Base-by-base conservation (phyloP, 2,888 invertebrate species). In the Gordius sp. region DNA sequence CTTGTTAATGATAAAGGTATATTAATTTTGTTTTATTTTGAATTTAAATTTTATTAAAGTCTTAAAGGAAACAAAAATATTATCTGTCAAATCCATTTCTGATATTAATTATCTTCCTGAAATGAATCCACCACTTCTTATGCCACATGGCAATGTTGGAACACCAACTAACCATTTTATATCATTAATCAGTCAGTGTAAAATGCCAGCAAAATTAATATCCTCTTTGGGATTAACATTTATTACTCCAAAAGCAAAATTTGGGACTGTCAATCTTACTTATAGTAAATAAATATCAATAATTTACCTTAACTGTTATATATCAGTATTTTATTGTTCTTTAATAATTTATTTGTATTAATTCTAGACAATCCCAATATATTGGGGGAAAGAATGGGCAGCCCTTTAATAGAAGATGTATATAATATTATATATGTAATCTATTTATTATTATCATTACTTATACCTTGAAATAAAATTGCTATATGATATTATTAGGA, bases 121-220 rank as follows among this genome's bases (percentile, higher is more conserved):
- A 61, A 61, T 70, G 58, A 62, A 64, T 27, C 68, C 69, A 8
- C 69, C 68, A 1, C 25, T 63, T 53, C 60, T 70, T 1, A 71
- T 74, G 71, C 72, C 72, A 2, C 63, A 72, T 59, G 75, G 75
- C 26, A 75, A 75, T 65, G 73, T 75, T 41, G 75, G 75, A 2
- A 75, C 75, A 1, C 69, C 72, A 1, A 73, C 72, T 4, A 62
- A 61, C 28, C 63, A 68, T 59, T 74, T 75, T 62, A 61, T 73
- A 56, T 63, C 67, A 4, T 64, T 68, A 39, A 75, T 75, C 2
- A 64, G 65, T 39, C 63, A 66, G 26, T 74, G 74, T 62, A 61
- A 66, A 58, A 63, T 74, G 27, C 73, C 73, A 13, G 66, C 71
- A 2, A 64, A 63, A 18, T 60, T 74, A 2, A 73, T 74, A 13